Percentiles rank a stretch among this genome's conserved stretches.
Evolutionary conservation across 2,888 invertebrate species (phyloP).

Genomic region (Eledone cirrhosa): DNA sequence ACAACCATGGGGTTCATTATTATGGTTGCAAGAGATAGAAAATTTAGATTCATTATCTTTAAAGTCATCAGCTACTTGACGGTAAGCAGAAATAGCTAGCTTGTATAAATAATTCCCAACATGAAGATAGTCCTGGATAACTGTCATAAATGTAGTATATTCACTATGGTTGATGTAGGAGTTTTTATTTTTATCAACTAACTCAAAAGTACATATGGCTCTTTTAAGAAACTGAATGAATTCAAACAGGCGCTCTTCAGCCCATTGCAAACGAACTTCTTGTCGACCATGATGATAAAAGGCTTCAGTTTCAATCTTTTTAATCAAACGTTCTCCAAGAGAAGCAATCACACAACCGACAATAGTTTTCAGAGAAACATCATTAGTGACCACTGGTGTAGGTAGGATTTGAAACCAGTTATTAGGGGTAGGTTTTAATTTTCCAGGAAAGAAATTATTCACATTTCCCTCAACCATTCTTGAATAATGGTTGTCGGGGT

Average conservation of each 20-base stretch:
- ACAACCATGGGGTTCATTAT: background rate
- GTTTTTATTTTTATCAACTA: background rate
- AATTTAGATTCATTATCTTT: too few relatives aligned
- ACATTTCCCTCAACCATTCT: background rate
- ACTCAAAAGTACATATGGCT: constrained; percentile 6
- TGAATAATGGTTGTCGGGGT: background rate
- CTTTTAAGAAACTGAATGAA: background rate
- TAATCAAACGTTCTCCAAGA: background rate
- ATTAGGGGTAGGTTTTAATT: background rate
- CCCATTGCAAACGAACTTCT: background rate
- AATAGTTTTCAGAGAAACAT: background rate
- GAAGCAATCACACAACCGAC: constrained; percentile 19
- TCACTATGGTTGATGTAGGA: background rate
- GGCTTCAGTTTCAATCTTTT: background rate
- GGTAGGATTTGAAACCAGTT: constrained; percentile 20
- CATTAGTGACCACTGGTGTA: background rate
- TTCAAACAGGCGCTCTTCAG: background rate
- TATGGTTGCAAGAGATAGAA: too few relatives aligned
- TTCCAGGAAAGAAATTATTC: background rate
- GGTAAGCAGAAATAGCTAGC: background rate
- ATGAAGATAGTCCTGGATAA: background rate
- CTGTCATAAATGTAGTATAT: background rate
- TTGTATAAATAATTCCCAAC: constrained; percentile 4
- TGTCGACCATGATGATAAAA: background rate
- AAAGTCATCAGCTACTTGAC: background rate